phyloP scores from a whole-genome alignment of 2,797 vertebrate species.

The Spinus olivaceus region DNA sequence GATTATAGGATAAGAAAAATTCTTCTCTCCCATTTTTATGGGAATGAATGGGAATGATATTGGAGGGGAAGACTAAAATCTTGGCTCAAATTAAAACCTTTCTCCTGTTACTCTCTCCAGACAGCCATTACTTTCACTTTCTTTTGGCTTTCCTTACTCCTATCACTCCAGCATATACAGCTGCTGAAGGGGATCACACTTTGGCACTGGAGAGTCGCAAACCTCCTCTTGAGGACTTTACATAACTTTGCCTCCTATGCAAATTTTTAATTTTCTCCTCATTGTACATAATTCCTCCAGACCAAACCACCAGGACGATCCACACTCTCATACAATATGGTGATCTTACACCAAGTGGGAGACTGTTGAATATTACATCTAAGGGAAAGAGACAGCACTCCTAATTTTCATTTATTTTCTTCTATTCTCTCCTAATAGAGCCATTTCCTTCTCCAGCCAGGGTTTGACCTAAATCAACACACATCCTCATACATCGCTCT shows the following conservation, averaged over 20 bases:
- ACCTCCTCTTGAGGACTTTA: background rate
- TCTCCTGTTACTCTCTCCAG: background rate
- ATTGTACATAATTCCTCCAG: background rate
- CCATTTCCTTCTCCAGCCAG: background rate
- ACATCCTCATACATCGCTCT: background rate
- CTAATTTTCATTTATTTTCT: background rate
- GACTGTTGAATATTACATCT: background rate
- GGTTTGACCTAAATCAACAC: background rate
- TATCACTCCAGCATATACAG: background rate
- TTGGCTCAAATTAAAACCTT: background rate
- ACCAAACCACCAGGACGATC: background rate
- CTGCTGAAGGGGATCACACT: background rate
- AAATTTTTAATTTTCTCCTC: background rate
- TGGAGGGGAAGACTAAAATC: background rate
- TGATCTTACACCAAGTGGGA: background rate
- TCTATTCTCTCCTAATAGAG: background rate
- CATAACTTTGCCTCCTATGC: background rate
- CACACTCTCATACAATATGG: background rate
- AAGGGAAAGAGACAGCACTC: background rate
- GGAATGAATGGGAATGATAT: background rate
- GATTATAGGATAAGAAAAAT: background rate
- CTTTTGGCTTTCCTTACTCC: background rate
- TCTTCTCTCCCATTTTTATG: background rate
- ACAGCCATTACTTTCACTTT: background rate
- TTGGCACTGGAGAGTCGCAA: background rate